Base-by-base conservation (phyloP, 1,140 invertebrate species). In the Lepeophtheirus salmonis region DNA sequence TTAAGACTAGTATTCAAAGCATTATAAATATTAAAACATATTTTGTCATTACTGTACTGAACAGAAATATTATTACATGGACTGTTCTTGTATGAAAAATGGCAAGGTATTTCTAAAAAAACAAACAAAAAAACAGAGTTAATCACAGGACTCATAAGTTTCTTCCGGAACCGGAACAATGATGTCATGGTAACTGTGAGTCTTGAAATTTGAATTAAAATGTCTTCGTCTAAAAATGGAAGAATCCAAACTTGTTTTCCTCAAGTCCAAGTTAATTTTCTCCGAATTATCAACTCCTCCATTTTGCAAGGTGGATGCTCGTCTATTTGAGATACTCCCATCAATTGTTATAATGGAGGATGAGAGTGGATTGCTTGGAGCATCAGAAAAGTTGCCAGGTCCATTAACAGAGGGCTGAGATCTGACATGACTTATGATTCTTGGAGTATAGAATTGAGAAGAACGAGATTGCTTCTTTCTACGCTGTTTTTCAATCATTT, bases 401-500 rank as follows among this genome's bases (percentile, higher is more conserved):
- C 6, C 30, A 41, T 41, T 41, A n/a, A 41, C n/a, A n/a, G n/a
- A n/a, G n/a, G n/a, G n/a, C n/a, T n/a, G n/a, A n/a, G n/a, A n/a
- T n/a, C n/a, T n/a, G n/a, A n/a, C n/a, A n/a, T n/a, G n/a, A n/a
- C n/a, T n/a, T n/a, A n/a, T n/a, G n/a, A n/a, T n/a, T 41, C 30
- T 6, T 41, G 30, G 30, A 41, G 30, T 6, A 41, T 6, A 20
- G 4, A 13, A 3, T 54, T 20, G 17, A 3, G 13, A 20, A 16
- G 18, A 2, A 16, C 52, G 52, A 23, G 18, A 24, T 13, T 54
- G 18, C 3, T 54, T 24, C 3, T 54, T 20, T 54, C 22, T 20
- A 16, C 16, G 20, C 52, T 54, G 18, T 23, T 23, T 18, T 14
- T 54, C 20, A 20, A 54, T 54, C 52, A 21, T 57, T 48, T 57